Conservation (phyloP, 2,113 vertebrate genomes). For the Microtus oregoni region DNA sequence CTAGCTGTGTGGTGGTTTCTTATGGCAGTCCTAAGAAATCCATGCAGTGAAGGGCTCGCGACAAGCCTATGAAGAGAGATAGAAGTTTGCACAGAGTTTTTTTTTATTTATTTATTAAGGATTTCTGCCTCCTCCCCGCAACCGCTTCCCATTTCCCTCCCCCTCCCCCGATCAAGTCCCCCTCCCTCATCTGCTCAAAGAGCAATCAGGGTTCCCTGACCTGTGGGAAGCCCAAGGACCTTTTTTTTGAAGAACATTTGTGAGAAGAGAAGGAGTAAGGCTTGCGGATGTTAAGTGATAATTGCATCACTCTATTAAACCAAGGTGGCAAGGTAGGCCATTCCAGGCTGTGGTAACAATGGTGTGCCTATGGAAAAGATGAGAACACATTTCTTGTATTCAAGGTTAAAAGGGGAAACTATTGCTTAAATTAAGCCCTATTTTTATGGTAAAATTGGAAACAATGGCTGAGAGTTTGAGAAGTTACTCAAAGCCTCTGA, state of each 20-base stretch:
- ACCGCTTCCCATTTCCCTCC: too few species aligned
- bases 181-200: too few species aligned
- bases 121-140: too few species aligned
- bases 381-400: neutral
- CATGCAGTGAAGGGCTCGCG: neutral
- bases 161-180: too few species aligned
- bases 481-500: neutral
- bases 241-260: neutral
- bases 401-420: neutral
- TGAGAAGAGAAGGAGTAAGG: neutral
- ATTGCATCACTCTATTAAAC: neutral
- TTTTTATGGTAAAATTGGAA: neutral
- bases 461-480: neutral
- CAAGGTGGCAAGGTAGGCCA: neutral
- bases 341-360: neutral
- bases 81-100: neutral
- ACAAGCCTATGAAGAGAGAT: neutral
- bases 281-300: neutral
- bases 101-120: too few species aligned
- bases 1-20: neutral
- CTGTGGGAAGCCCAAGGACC: too few species aligned
- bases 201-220: too few species aligned
- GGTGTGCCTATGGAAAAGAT: neutral
- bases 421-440: neutral
- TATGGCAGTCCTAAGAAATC: neutral